phyloP scores from a whole-genome alignment of 2,113 vertebrate genomes.

The Irena cyanogastra region DNA sequence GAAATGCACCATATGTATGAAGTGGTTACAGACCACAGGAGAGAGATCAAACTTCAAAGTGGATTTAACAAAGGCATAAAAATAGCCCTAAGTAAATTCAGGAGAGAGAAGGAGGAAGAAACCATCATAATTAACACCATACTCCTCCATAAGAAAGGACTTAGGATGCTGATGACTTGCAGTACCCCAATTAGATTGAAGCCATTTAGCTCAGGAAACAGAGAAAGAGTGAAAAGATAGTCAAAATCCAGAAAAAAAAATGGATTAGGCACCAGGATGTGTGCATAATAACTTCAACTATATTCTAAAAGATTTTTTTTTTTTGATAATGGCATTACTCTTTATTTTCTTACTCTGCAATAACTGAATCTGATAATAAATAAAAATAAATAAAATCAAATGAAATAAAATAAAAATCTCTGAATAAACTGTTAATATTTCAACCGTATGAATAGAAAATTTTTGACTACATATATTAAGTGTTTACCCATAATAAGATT shows the following conservation, averaged over 20 bases:
- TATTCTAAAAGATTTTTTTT: background rate
- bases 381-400: background rate
- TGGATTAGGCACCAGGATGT: background rate
- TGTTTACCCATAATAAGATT: background rate
- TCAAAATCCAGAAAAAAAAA: background rate
- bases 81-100: background rate
- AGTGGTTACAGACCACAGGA: background rate
- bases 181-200: background rate
- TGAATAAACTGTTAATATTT: background rate
- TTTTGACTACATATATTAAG: background rate
- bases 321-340: background rate
- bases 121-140: background rate
- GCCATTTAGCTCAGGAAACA: background rate
- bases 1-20: background rate
- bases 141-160: background rate
- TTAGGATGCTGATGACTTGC: background rate
- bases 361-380: background rate
- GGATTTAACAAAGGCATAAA: background rate
- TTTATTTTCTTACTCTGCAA: background rate
- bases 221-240: background rate
- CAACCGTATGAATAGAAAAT: background rate
- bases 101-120: background rate
- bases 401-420: background rate
- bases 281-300: background rate
- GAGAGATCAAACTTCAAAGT: background rate